Evolutionary conservation across 2,113 vertebrate genomes (phyloP), one percentile per base, ranked within the genome.

Genomic region (Arvicanthis niloticus): DNA sequence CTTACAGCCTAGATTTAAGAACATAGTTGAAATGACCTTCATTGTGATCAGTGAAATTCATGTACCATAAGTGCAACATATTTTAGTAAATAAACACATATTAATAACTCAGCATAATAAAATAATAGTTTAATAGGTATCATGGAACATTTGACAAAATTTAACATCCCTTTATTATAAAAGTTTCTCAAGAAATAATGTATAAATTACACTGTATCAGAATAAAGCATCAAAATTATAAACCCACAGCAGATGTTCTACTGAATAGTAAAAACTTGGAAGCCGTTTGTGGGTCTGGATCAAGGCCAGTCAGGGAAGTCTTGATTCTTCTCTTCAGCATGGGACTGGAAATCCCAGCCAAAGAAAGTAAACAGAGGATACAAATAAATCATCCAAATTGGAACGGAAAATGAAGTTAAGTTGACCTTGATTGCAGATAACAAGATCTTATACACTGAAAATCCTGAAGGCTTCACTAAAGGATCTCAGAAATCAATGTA

Each of bases 21-120:
- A 19, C 0, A 60, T 21, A 26, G 3, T 89, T 13, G 7, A 88
- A 73, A 42, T 51, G 53, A 15, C 22, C 7, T 26, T 73, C 21
- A 56, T 4, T 5, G 9, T 72, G 10, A 40, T 17, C 26, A 60
- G 53, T 75, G 24, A n/a, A n/a, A 42, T 89, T 88, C 15, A 88
- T 42, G 3, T 26, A 75, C 34, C 7, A 0, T 29, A 12, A 0
- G 1, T 73, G 7, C 7, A 73, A 88, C 0, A 12, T 17, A 37
- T 75, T 16, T 19, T 75, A 60, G 19, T 13, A 42, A 60, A 12
- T 45, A 58, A 34, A 42, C 4, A 40, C 4, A 89, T 26, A 45
- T 45, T 51, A 42, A 60, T 11, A 75, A 16, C 22, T 31, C 8
- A 40, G 17, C 2, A 60, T 5, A 89, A 34, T 60, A 58, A 88